Percentiles rank a stretch among this genome's conserved stretches.
Evolutionary conservation across 2,797 vertebrate genomes (phyloP).

Genomic region (Trichosurus vulpecula): DNA sequence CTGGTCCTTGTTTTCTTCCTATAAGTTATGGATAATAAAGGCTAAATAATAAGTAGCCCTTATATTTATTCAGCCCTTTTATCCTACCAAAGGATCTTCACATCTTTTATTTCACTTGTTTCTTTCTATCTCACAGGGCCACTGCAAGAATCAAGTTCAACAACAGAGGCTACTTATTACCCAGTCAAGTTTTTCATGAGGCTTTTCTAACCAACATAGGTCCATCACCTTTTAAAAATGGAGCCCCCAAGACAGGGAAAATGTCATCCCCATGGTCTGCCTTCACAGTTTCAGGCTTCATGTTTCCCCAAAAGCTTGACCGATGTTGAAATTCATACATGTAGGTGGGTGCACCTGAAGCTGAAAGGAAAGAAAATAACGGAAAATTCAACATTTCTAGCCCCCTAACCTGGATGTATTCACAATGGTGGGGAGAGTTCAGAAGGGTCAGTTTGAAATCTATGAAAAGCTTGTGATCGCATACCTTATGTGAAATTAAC

Average conservation of each 20-base stretch:
- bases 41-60: not conserved
- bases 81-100: not conserved
- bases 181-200: not conserved
- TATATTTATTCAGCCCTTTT: not conserved
- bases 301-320: constrained; percentile 73
- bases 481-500: not conserved
- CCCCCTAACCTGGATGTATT: not conserved
- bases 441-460: not conserved
- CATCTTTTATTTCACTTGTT: not conserved
- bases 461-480: not conserved
- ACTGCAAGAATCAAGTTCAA: not conserved
- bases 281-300: constrained; percentile 89
- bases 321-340: constrained; percentile 90
- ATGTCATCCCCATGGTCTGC: constrained; percentile 90
- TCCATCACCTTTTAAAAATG: constrained; percentile 84
- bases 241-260: constrained; percentile 88
- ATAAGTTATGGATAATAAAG: not conserved
- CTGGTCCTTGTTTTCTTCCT: not conserved
- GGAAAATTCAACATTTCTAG: not conserved
- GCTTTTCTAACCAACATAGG: not conserved
- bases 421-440: not conserved
- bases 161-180: not conserved
- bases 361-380: constrained; percentile 74
- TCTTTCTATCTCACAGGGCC: not conserved
- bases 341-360: constrained; percentile 86